Evolutionary conservation across 2,888 invertebrate species (phyloP).

Genomic region (Xylota segnis): DNA sequence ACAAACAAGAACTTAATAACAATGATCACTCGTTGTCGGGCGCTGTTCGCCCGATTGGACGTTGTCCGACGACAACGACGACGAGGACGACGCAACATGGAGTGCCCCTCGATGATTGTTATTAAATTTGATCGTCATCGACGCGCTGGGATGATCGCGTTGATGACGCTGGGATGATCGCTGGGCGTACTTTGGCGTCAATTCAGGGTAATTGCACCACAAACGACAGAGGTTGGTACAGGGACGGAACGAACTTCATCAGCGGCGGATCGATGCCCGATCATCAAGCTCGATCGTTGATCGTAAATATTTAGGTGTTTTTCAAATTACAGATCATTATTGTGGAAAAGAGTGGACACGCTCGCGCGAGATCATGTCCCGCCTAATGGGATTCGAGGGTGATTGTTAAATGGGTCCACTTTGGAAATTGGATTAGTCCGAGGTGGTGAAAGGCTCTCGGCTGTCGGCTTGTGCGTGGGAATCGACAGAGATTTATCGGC

Average conservation of each 20-base stretch:
- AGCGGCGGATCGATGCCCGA: constrained; percentile 24
- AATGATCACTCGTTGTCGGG: constrained; percentile 74
- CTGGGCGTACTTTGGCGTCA: constrained; percentile 66
- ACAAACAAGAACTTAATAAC: constrained; percentile 79
- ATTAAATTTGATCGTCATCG: constrained; percentile 74
- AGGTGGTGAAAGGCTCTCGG: constrained; percentile 66
- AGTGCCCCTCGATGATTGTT: constrained; percentile 60
- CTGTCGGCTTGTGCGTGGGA: constrained; percentile 70
- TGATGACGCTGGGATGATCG: constrained; percentile 74
- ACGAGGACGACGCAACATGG: constrained; percentile 1
- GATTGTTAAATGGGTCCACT: constrained; percentile 71
- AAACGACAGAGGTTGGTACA: constrained; percentile 19
- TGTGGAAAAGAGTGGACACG: constrained; percentile 70
- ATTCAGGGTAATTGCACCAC: constrained; percentile 59
- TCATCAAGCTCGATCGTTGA: constrained; percentile 70
- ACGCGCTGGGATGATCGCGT: constrained; percentile 73
- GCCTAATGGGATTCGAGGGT: constrained; percentile 58
- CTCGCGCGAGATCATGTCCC: constrained; percentile 63
- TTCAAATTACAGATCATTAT: constrained; percentile 83
- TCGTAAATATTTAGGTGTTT: constrained; percentile 82
- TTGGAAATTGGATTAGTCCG: constrained; percentile 68
- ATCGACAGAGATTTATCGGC: constrained; percentile 46
- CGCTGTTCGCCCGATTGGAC: constrained; percentile 39
- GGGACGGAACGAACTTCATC: constrained; percentile 46
- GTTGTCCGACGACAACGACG: neutral